Evolutionary conservation across 2,888 invertebrate species (phyloP).

Genomic region (Gordius sp.): DNA sequence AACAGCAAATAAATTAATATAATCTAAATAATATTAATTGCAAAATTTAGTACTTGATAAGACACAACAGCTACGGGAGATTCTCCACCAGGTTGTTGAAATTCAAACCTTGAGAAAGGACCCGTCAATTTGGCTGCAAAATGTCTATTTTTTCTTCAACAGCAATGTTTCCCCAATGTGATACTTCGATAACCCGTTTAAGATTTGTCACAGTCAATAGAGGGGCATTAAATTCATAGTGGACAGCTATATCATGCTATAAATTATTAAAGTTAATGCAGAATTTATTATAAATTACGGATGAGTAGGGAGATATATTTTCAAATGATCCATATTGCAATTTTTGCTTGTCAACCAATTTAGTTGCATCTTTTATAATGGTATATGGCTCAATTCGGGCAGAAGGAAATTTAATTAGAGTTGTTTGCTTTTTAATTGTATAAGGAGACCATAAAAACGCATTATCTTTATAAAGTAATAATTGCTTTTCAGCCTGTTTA

Average conservation of each 20-base stretch:
- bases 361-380: neutral
- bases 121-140: conserved; percentile 59
- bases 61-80: neutral
- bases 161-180: conserved; percentile 97
- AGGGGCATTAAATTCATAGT: conserved; percentile 82
- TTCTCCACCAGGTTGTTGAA: conserved; percentile 10
- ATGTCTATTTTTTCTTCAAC: conserved; percentile 76
- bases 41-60: conserved; percentile 17
- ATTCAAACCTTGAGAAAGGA: conserved; percentile 68
- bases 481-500: conserved; percentile 67
- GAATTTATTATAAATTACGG: neutral
- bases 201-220: conserved; percentile 70
- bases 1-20: too few species aligned
- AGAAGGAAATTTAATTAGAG: conserved; percentile 46
- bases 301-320: conserved; percentile 38
- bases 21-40: too few species aligned
- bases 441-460: conserved; percentile 61
- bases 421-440: conserved; percentile 48
- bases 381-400: conserved; percentile 24
- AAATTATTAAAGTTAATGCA: conserved; percentile 18
- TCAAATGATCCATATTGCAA: conserved; percentile 66
- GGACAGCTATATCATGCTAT: conserved; percentile 43
- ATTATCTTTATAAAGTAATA: conserved; percentile 59
- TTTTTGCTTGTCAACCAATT: conserved; percentile 45
- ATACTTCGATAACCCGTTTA: conserved; percentile 66